Percentiles rank a stretch among this genome's conserved stretches.
These are phyloP conservation scores for Diarsia mendica DNA, from an alignment of 2,888 invertebrate species.

Conservation along the genomic window DNA sequence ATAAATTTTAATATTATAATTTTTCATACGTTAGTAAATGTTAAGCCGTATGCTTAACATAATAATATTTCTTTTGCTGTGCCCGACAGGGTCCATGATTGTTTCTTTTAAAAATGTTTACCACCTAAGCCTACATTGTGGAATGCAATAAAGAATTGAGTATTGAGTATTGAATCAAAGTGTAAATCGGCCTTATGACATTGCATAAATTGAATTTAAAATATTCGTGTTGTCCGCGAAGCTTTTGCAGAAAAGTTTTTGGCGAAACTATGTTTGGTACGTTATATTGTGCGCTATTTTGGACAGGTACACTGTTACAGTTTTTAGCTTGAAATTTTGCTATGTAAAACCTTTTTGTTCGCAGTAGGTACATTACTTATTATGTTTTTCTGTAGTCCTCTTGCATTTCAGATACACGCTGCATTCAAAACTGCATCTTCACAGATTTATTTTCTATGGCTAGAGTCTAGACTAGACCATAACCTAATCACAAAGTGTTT, in stretches of 20 bases:
- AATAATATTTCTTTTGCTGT: too few species aligned
- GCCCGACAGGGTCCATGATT: too few species aligned
- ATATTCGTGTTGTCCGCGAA: slow-evolving; percentile 9
- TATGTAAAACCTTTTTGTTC: background rate
- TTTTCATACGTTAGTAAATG: too few species aligned
- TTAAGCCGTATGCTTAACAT: too few species aligned
- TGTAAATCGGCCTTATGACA: too few species aligned
- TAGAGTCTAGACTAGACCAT: too few species aligned
- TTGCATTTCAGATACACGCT: background rate
- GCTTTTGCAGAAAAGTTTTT: slow-evolving; percentile 11
- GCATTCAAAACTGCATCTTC: background rate
- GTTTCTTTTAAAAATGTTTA: too few species aligned
- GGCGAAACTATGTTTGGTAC: slow-evolving; percentile 7
- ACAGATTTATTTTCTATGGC: background rate
- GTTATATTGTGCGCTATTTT: slow-evolving; percentile 1
- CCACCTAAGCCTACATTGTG: too few species aligned
- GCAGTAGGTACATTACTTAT: too few species aligned
- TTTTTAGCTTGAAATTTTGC: background rate
- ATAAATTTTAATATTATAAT: too few species aligned
- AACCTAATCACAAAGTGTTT: slow-evolving; percentile 32
- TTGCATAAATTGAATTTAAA: slow-evolving; percentile 26
- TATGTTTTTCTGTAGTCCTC: background rate
- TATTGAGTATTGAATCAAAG: too few species aligned
- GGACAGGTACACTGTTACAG: background rate
- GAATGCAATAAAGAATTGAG: too few species aligned